Evolutionary conservation across 2,888 invertebrate species (phyloP), one percentile per base, ranked within the genome.

Genomic region (Hirtodrosophila cameraria): DNA sequence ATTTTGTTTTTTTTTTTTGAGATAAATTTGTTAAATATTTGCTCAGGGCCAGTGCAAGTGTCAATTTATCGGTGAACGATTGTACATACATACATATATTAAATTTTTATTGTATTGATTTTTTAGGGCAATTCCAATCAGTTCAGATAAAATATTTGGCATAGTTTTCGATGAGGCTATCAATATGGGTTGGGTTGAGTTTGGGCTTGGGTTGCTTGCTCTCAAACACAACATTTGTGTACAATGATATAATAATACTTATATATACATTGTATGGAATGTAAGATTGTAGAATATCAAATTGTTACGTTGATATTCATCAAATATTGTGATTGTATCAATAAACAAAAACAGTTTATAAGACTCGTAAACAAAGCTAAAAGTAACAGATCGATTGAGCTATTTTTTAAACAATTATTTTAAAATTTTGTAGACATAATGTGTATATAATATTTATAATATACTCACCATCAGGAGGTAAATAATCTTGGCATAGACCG

Each of bases 401-500:
- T 11, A 3, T 36, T 20, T 36, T 36, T 7, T 7, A 20, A n/a
- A 18, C 25, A 36, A 38, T 46, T 36, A 38, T 20, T 43, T 50
- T 15, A 45, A 27, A 13, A 33, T 33, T 15, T 33, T 38, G 28
- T 13, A 11, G 1, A 8, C 2, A 13, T 18, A n/a, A n/a, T n/a
- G n/a, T n/a, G n/a, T n/a, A n/a, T 11, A 12, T 13, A 6, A 9
- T 36, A 8, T 20, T 13, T 20, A 23, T 7, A n/a, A 30, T n/a
- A 20, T 50, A 93, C 95, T 94, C 90, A 95, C 95, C 95, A 95
- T 95, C 94, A 95, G 94, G 94, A 95, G 95, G 95, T 94, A 95
- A 94, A 95, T 94, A 94, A 95, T 95, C 94, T 95, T 95, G 93
- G 94, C 95, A 94, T 95, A 94, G 94, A 95, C 95, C 94, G 95